Evolutionary conservation across 2,888 invertebrate genomes (phyloP).

Genomic region (Schrankia costaestrigalis): DNA sequence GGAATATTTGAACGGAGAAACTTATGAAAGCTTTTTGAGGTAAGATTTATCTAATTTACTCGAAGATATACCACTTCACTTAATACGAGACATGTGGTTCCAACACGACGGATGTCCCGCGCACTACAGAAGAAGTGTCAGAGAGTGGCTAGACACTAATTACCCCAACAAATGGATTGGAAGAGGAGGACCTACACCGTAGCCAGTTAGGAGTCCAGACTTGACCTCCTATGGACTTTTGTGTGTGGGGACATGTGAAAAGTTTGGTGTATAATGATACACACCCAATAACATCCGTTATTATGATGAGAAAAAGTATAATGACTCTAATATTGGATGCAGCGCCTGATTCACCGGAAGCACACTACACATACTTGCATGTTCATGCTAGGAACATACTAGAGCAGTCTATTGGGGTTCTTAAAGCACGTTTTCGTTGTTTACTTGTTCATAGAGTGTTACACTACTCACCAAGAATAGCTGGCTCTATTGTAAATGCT

Average conservation of each 20-base stretch:
- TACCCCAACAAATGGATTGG: conserved; percentile 17
- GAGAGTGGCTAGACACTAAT: conserved; percentile 11
- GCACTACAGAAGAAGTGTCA: conserved; percentile 1
- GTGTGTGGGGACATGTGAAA: conserved; percentile 16
- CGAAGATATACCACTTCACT: not conserved
- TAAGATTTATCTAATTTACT: not conserved
- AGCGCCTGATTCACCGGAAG: too few species aligned
- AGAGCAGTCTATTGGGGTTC: too few species aligned
- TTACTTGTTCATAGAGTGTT: too few species aligned
- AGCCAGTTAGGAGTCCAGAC: conserved; percentile 22
- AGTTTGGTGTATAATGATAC: conserved; percentile 6
- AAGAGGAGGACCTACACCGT: conserved; percentile 29
- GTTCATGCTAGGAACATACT: too few species aligned
- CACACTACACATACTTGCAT: too few species aligned
- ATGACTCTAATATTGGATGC: too few species aligned
- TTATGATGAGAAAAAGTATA: conserved; percentile 1
- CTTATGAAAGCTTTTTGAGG: not conserved
- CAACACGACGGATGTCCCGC: too few species aligned
- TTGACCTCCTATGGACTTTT: conserved; percentile 28
- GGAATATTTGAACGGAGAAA: not conserved
- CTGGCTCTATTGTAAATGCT: too few species aligned
- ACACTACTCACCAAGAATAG: too few species aligned
- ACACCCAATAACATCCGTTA: conserved; percentile 3
- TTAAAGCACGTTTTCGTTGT: too few species aligned
- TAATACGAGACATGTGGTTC: not conserved